Conservation (phyloP, 1,140 invertebrate species). For the Pygmarrhopalites habei region DNA sequence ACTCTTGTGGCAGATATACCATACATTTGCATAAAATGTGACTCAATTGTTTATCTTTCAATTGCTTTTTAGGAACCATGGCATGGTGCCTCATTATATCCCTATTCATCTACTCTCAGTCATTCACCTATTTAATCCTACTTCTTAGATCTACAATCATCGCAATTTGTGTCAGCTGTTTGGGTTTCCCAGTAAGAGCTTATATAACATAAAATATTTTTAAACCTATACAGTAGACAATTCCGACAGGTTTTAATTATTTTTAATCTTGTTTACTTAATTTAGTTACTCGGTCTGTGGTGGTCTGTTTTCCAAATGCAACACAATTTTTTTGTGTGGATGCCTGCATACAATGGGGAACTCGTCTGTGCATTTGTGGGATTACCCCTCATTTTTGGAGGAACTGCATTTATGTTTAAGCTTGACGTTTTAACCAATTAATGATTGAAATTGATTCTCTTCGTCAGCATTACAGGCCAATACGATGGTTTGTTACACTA, state of each 20-base stretch:
- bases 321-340: conserved; percentile 43
- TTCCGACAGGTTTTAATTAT: no score
- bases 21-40: no score
- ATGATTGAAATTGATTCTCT: no score
- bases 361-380: conserved; percentile 53
- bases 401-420: conserved; percentile 42
- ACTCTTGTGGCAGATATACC: no score
- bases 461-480: no score
- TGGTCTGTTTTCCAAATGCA: conserved; percentile 54
- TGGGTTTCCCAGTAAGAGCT: no score
- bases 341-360: conserved; percentile 52
- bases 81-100: neutral
- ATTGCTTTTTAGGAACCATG: no score
- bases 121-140: conserved; percentile 47
- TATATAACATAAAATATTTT: no score
- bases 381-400: conserved; percentile 51
- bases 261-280: no score
- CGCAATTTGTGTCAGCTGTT: conserved; percentile 50
- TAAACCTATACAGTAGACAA: no score
- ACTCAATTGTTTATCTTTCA: no score
- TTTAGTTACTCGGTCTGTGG: conserved; percentile 54
- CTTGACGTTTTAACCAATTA: conserved; percentile 32
- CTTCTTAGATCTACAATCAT: conserved; percentile 53
- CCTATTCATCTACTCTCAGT: conserved; percentile 17
- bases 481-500: no score